Base-by-base conservation (phyloP, 2,113 vertebrate genomes). In the Pogona vitticeps region DNA sequence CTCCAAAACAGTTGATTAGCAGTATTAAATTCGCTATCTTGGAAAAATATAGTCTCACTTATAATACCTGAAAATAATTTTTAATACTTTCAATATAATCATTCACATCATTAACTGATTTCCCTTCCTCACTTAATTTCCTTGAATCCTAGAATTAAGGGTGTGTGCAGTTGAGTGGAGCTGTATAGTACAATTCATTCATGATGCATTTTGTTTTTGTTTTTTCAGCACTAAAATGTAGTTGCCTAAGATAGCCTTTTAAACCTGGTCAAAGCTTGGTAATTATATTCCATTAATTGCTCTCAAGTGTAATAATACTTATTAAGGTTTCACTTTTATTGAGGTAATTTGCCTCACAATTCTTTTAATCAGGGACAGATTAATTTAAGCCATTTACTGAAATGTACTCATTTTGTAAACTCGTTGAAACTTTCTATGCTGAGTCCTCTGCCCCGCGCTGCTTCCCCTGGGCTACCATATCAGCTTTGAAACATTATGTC, bases 241-340 rank as follows among this genome's bases (percentile, higher is more conserved):
- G 21, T 90, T 83, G 84, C 80, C 52, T 82, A 7, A 86, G 83
- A 26, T 38, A 58, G 68, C 12, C 79, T 85, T 90, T 89, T 52
- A 82, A 85, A 58, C 1, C 7, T 90, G 42, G 61, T 90, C 83
- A 87, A 26, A 85, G 58, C 61, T 8, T 76, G 1, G 2, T 76
- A 38, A 87, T 85, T 90, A 76, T 38, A 88, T 4, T 2, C 31
- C 9, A 90, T 80, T 80, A 81, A 90, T 87, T 86, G 5, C 9
- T 92, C 92, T 82, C 52, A 91, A 81, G 85, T 70, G 14, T 5
- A 79, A 46, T 59, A 87, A 79, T 80, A 76, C 84, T 88, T 78
- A 82, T 82, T 89, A 91, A 91, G 90, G 9, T 14, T 23, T 93
- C 72, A n/a, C 6, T 65, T 65, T 88, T 91, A 86, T 88, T 91